A percentile compares a stretch with the other conserved stretches of the same genome.
Evolutionary conservation across 92 coral and sea anemone species (phyloP).

Genomic region (Porites rus): DNA sequence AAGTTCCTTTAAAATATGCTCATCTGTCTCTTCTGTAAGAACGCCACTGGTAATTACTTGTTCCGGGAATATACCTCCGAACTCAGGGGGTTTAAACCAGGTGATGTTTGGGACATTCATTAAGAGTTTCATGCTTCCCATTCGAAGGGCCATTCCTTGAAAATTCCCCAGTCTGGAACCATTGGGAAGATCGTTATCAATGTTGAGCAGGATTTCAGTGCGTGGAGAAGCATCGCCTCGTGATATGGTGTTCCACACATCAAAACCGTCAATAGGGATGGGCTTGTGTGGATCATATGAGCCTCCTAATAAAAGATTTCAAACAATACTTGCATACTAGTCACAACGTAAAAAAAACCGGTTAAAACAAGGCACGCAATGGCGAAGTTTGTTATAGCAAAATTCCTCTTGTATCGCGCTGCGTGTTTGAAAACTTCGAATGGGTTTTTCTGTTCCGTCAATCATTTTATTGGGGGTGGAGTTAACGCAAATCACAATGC

Average conservation of each 20-base stretch:
- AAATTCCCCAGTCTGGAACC: conserved; percentile 7
- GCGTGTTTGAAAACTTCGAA: no score
- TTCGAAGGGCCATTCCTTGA: conserved; percentile 70
- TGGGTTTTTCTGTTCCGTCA: no score
- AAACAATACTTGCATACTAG: background rate
- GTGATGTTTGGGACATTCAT: conserved; percentile 64
- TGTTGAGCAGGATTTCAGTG: conserved; percentile 55
- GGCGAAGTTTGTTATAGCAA: no score
- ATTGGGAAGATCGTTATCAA: conserved; percentile 37
- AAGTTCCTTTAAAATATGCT: background rate
- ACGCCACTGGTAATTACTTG: background rate
- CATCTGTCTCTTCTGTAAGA: background rate
- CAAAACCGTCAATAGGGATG: conserved; percentile 54
- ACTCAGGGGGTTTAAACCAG: conserved; percentile 78
- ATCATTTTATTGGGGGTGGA: no score
- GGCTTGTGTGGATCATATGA: conserved; percentile 22
- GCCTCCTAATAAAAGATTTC: conserved; percentile 43
- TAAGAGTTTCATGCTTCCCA: conserved; percentile 71
- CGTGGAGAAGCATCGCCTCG: conserved; percentile 58
- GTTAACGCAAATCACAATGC: no score
- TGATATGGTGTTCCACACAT: conserved; percentile 58
- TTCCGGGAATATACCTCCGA: conserved; percentile 4
- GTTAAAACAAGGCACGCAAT: no score
- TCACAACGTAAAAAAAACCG: no score
- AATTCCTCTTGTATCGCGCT: no score